These are phyloP conservation scores for Lucinisca nassula DNA, from an alignment of 2,888 invertebrate genomes.

Conservation along the genomic window DNA sequence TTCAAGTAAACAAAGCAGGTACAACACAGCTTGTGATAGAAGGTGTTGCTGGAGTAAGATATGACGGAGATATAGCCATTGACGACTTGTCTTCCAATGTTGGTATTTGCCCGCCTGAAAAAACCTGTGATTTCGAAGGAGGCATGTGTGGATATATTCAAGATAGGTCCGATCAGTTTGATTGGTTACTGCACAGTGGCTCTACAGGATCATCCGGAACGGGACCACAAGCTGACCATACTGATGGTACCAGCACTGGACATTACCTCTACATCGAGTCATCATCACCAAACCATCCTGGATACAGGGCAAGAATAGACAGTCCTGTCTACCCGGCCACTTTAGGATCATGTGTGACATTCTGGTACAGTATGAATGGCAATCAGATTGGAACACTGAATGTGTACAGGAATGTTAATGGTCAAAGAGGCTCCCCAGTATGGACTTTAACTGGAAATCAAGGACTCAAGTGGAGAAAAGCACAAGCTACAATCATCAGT, in stretches of 20 bases:
- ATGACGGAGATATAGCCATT: conserved; percentile 79
- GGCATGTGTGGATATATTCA: conserved; percentile 82
- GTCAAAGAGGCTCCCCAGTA: conserved; percentile 61
- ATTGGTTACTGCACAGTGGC: conserved; percentile 79
- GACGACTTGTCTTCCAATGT: conserved; percentile 79
- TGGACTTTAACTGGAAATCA: conserved; percentile 82
- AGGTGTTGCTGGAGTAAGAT: conserved; percentile 76
- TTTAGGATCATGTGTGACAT: conserved; percentile 81
- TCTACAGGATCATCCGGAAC: conserved; percentile 74
- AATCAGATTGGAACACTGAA: conserved; percentile 76
- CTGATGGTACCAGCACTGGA: conserved; percentile 79
- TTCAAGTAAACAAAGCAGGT: conserved; percentile 73
- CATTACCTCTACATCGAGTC: conserved; percentile 85
- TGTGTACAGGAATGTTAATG: conserved; percentile 71
- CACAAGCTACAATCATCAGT: conserved; percentile 77
- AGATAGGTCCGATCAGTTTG: conserved; percentile 78
- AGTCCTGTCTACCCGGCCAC: conserved; percentile 76
- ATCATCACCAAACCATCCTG: conserved; percentile 73
- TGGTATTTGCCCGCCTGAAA: conserved; percentile 74
- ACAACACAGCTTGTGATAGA: conserved; percentile 76
- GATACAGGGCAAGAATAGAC: conserved; percentile 81
- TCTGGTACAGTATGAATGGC: conserved; percentile 86
- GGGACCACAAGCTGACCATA: conserved; percentile 84
- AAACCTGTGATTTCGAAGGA: conserved; percentile 82
- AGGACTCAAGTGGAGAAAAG: conserved; percentile 82